Conservation (phyloP, 2,113 vertebrate genomes). For the Sprattus sprattus region DNA sequence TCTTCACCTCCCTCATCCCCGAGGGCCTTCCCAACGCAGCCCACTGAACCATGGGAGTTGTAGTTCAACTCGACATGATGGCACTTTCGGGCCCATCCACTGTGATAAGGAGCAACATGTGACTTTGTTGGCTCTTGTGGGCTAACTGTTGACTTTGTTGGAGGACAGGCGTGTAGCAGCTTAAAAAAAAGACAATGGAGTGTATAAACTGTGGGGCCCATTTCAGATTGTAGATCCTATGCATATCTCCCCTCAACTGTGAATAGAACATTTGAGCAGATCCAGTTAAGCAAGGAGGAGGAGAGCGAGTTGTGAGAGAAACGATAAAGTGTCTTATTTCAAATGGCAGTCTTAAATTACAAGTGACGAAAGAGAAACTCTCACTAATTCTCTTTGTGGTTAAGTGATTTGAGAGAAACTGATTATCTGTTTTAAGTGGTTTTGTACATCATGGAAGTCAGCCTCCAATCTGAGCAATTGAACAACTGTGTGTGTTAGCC, state of each 20-base stretch:
- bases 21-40: conserved; percentile 90
- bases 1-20: conserved; percentile 95
- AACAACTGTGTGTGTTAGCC: not conserved
- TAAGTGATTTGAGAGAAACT: not conserved
- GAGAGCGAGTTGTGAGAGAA: not conserved
- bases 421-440: not conserved
- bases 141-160: not conserved
- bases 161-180: not conserved
- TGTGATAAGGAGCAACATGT: not conserved
- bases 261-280: not conserved
- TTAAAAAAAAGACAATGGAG: not conserved
- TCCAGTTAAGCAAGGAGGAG: not conserved
- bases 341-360: not conserved
- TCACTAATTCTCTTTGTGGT: not conserved
- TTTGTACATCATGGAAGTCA: not conserved
- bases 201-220: not conserved
- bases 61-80: not conserved
- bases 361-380: not conserved
- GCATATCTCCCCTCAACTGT: conserved; percentile 9
- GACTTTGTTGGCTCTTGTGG: not conserved
- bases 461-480: not conserved
- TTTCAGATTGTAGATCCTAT: not conserved
- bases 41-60: conserved; percentile 71
- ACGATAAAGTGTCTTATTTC: not conserved
- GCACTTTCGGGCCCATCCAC: not conserved